phyloP scores from a whole-genome alignment of 2,113 vertebrate species.

The Poecilia latipinna region DNA sequence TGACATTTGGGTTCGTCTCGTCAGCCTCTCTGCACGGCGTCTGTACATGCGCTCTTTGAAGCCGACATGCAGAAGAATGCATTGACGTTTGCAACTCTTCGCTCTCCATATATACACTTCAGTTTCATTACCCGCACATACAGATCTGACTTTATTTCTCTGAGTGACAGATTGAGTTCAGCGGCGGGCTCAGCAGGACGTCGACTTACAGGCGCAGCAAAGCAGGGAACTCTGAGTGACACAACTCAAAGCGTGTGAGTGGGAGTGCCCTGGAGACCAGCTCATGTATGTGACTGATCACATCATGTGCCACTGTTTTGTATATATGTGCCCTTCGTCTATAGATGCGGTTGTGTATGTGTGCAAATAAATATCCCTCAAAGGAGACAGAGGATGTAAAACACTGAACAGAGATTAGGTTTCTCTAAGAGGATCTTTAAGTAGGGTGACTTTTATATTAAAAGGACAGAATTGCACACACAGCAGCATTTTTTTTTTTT shows the following conservation, averaged over 20 bases:
- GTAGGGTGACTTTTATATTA: constrained; percentile 5
- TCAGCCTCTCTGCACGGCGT: constrained; percentile 5
- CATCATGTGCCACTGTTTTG: constrained; percentile 26
- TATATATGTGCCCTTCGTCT: constrained; percentile 22
- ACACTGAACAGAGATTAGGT: constrained; percentile 51
- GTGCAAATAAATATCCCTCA: constrained; percentile 30
- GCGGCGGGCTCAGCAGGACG: constrained; percentile 66
- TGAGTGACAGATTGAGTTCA: constrained; percentile 78
- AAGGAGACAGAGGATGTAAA: constrained; percentile 52
- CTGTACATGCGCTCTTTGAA: constrained; percentile 45
- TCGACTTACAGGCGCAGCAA: constrained; percentile 52
- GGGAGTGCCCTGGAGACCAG: constrained; percentile 13
- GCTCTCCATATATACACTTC: constrained; percentile 18
- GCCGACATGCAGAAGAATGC: constrained; percentile 37
- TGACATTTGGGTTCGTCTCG: constrained; percentile 33
- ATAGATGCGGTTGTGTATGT: constrained; percentile 5
- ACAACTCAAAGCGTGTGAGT: constrained; percentile 28
- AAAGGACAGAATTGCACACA: constrained; percentile 26
- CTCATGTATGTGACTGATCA: constrained; percentile 14
- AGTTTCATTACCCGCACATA: constrained; percentile 6
- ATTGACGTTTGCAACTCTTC: constrained; percentile 29
- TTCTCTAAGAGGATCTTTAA: constrained; percentile 38
- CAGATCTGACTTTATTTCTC: constrained; percentile 31
- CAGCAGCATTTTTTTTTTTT: not conserved
- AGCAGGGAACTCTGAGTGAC: constrained; percentile 60